A percentile compares a stretch with the other conserved stretches of the same genome.
These are phyloP conservation scores for Hirundichthys speculiger DNA, from an alignment of 2,113 vertebrate genomes.

Conservation along the genomic window DNA sequence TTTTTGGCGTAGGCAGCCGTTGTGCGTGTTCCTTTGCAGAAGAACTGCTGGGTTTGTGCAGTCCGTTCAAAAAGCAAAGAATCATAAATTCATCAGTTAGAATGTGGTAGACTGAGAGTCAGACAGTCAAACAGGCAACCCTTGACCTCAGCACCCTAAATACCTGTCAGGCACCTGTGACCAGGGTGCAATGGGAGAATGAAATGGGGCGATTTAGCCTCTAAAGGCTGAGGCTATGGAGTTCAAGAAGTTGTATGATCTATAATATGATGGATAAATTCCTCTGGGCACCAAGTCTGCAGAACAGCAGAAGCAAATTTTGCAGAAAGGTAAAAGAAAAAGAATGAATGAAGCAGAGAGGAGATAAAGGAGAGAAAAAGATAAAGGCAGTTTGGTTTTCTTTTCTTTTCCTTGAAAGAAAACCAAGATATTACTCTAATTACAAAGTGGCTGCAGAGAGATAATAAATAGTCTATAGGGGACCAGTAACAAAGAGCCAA, in stretches of 20 bases:
- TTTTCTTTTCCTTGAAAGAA: slow-evolving; percentile 45
- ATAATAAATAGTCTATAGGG: slow-evolving; percentile 63
- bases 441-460: slow-evolving; percentile 45
- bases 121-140: slow-evolving; percentile 36
- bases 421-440: slow-evolving; percentile 61
- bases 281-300: slow-evolving; percentile 20
- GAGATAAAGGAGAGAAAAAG: slow-evolving; percentile 28
- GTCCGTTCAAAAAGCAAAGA: slow-evolving; percentile 5
- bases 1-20: slow-evolving; percentile 27
- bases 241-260: slow-evolving; percentile 52
- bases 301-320: slow-evolving; percentile 30
- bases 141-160: slow-evolving; percentile 34
- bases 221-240: slow-evolving; percentile 51
- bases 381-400: slow-evolving; percentile 34
- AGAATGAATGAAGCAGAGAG: slow-evolving; percentile 35
- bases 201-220: slow-evolving; percentile 58
- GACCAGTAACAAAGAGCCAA: slow-evolving; percentile 43
- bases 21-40: slow-evolving; percentile 33
- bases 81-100: slow-evolving; percentile 1
- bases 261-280: slow-evolving; percentile 39
- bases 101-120: slow-evolving; percentile 22
- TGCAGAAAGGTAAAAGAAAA: slow-evolving; percentile 27
- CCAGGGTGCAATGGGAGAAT: slow-evolving; percentile 23
- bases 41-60: slow-evolving; percentile 33
- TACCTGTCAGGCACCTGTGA: slow-evolving; percentile 44